Evolutionary conservation across 1,140 invertebrate genomes (phyloP), one percentile per base, ranked within the genome.

Genomic region (Heliconius hewitsoni): DNA sequence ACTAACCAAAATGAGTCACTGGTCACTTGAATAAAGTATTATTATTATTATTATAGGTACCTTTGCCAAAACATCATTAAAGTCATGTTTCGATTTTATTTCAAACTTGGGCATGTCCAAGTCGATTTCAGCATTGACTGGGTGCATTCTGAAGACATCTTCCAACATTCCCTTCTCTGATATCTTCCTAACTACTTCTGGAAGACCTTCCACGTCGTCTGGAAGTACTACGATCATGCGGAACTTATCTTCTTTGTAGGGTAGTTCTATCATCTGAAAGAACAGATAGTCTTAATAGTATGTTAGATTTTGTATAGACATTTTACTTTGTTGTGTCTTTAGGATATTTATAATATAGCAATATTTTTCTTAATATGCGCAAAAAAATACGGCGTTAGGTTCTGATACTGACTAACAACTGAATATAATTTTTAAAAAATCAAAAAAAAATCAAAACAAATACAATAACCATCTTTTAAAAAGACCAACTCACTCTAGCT

Each of bases 201-300:
- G 74, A 3, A 90, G 82, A 73, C 87, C 88, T 27, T 90, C 84
- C 1, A 86, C 57, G 42, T 89, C 79, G 57, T 90, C 74, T 19
- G 88, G 88, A 16, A 90, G 80, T 1, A 89, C 77, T 6, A 90
- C 77, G 3, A 90, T 74, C 88, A 90, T 90, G 4, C 88, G 85
- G 83, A 89, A 90, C 13, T 87, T 84, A 1, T 18, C 50, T 57
- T 90, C 88, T 80, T 88, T 82, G 77, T 90, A 90, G 9, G 87
- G 88, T 34, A 90, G 74, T 66, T 90, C 87, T 0, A 88, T 73
- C 82, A 90, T 77, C 88, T 90, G 81, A 16, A 27, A 66, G 11
- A 66, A 27, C 8, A 71, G 19, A 37, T 23, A 19, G 50, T 6
- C 50, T 52, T 52, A 16, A 46, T 16, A 46, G 42, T 16, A 46